Percentiles rank a stretch among this genome's conserved stretches.
phyloP scores from a whole-genome alignment of 2,888 invertebrate species.

The Coelogynopora nodosa region DNA sequence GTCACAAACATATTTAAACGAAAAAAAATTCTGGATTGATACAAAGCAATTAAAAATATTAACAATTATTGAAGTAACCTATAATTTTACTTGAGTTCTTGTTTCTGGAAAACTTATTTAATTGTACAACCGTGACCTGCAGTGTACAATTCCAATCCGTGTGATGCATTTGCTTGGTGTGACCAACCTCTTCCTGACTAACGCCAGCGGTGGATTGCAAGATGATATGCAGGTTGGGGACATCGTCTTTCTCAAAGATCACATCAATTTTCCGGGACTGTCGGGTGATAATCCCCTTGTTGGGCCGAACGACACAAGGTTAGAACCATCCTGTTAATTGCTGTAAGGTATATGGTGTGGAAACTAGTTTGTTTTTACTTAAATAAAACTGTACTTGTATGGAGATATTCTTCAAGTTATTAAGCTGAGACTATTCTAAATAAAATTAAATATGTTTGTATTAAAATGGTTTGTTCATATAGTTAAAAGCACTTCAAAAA shows the following conservation, averaged over 20 bases:
- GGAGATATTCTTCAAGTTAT: too few species aligned
- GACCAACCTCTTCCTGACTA: conserved; percentile 81
- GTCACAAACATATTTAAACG: too few species aligned
- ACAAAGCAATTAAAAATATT: neutral
- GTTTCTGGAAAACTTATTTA: neutral
- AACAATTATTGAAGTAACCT: neutral
- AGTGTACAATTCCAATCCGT: conserved; percentile 87
- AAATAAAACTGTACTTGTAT: too few species aligned
- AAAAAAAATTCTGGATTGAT: too few species aligned
- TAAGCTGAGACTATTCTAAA: too few species aligned
- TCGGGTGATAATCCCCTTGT: conserved; percentile 85
- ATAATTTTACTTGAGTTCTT: neutral
- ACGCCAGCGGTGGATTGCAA: conserved; percentile 93
- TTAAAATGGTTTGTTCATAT: too few species aligned
- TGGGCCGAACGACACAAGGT: conserved; percentile 85
- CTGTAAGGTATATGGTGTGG: too few species aligned
- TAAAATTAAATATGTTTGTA: too few species aligned
- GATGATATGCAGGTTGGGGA: conserved; percentile 82
- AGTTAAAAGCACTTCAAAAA: too few species aligned
- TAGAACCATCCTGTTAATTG: too few species aligned
- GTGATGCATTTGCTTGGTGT: conserved; percentile 93
- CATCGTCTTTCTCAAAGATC: conserved; percentile 93
- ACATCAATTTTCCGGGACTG: conserved; percentile 92
- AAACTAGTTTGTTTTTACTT: too few species aligned
- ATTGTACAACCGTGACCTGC: too few species aligned